Base-by-base conservation (phyloP, 1,140 invertebrate species). In the Papilio aristodemus region DNA sequence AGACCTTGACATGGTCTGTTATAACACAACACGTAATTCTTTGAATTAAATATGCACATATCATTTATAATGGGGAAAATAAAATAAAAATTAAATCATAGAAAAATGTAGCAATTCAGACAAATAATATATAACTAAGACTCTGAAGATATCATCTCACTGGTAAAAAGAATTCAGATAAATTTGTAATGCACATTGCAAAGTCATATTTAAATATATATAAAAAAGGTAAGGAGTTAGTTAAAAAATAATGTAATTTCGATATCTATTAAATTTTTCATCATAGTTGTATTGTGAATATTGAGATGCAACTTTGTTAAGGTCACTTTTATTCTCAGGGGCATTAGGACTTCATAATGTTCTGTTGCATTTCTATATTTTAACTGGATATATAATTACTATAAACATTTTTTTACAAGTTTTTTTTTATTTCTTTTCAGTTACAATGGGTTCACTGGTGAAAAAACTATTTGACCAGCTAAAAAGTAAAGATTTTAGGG, bases 401-500 rank as follows among this genome's bases (percentile, higher is more conserved):
- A 5, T 13, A 60, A 37, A 37, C 32, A 37, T 37, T 60, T 60
- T 60, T 58, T 58, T 32, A 25, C 9, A 4, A 10, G 11, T 2
- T 60, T 19, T 36, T 19, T 60, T 41, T 66, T 68, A 75, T 74
- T 71, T 72, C 41, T 76, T 85, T 88, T 72, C 78, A 83, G 83
- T 32, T 43, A 89, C 75, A 79, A 93, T 93, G 90, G 85, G 88
- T 74, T 83, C 84, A 19, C 36, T 91, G 71, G 85, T 72, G 39
- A 86, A 81, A 69, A 94, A 92, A 75, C 91, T 93, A 83, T 67
- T 94, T 10, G 92, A 94, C 63, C 89, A 94, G 67, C 72, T 96
- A 9, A 93, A 93, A 83, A 96, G 95, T 72, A 96, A 95, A 83
- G 96, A 97, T 84, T 96, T 96, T 88, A 93, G 96, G 63, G 92